phyloP scores from a whole-genome alignment of 2,113 vertebrate genomes.

The Leucopsar rothschildi region DNA sequence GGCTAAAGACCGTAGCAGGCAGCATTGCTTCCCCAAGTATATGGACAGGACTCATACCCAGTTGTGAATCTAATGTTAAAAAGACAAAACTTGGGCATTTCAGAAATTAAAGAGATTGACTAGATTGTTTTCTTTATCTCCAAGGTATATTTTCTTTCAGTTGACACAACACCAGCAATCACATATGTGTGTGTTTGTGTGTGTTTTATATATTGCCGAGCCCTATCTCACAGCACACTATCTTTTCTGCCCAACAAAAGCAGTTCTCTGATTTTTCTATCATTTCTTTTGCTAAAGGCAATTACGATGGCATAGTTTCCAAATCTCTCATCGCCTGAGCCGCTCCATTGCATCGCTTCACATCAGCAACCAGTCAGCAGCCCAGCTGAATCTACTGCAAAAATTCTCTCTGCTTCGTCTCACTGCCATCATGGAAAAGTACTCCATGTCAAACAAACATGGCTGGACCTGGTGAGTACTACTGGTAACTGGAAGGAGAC shows the following conservation, averaged over 20 bases:
- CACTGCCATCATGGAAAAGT: conserved; percentile 97
- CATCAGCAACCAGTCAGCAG: conserved; percentile 92
- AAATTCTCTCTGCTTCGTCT: conserved; percentile 93
- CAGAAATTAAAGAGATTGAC: neutral
- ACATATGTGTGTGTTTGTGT: neutral
- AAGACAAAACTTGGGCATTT: neutral
- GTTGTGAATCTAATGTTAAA: neutral
- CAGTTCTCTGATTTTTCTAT: neutral
- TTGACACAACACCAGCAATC: neutral
- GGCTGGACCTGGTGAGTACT: conserved; percentile 94
- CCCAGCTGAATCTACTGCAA: conserved; percentile 91
- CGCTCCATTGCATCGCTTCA: conserved; percentile 82
- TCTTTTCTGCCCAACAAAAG: neutral
- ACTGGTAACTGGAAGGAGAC: neutral
- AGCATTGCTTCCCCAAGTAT: neutral
- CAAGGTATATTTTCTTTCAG: neutral
- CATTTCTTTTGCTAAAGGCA: conserved; percentile 38
- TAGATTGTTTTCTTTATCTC: neutral
- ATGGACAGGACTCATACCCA: neutral
- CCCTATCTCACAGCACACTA: neutral
- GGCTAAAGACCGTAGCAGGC: neutral
- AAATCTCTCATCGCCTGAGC: conserved; percentile 87
- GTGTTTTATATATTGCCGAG: neutral
- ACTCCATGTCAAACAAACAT: conserved; percentile 95
- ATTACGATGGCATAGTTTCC: conserved; percentile 92